phyloP scores from a whole-genome alignment of 2,888 invertebrate species.

The Odontocolon sp. region DNA sequence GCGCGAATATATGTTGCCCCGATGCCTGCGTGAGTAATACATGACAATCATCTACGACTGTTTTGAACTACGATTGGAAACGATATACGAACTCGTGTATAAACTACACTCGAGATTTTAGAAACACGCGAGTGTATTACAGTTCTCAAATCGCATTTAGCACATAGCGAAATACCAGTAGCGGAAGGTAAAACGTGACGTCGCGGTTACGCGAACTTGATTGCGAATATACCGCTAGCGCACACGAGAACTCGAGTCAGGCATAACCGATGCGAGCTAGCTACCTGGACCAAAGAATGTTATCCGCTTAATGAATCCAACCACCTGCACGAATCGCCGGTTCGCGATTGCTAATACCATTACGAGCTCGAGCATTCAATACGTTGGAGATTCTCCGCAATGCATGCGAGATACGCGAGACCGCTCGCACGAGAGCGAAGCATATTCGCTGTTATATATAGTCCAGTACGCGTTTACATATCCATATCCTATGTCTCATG shows the following conservation, averaged over 20 bases:
- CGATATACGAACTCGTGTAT: not conserved
- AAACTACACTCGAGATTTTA: not conserved
- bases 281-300: constrained; percentile 48
- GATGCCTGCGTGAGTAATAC: too few relatives aligned
- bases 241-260: constrained; percentile 11
- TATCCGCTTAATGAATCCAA: constrained; percentile 50
- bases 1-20: too few relatives aligned
- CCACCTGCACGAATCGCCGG: constrained; percentile 41
- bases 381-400: constrained; percentile 13
- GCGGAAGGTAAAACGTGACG: constrained; percentile 43
- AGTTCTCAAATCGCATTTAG: constrained; percentile 1
- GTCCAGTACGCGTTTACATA: not conserved
- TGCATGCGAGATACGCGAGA: constrained; percentile 17
- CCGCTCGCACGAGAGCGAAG: not conserved
- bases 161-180: not conserved
- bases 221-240: constrained; percentile 30
- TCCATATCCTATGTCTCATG: too few relatives aligned
- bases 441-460: not conserved
- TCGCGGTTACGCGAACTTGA: constrained; percentile 31
- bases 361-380: not conserved
- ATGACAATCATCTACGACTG: too few relatives aligned
- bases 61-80: too few relatives aligned
- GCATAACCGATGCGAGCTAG: not conserved
- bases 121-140: constrained; percentile 26
- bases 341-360: constrained; percentile 35